Percentiles rank a stretch among this genome's conserved stretches.
Conservation (phyloP, 2,888 invertebrate genomes). For the Tachina grossa region DNA sequence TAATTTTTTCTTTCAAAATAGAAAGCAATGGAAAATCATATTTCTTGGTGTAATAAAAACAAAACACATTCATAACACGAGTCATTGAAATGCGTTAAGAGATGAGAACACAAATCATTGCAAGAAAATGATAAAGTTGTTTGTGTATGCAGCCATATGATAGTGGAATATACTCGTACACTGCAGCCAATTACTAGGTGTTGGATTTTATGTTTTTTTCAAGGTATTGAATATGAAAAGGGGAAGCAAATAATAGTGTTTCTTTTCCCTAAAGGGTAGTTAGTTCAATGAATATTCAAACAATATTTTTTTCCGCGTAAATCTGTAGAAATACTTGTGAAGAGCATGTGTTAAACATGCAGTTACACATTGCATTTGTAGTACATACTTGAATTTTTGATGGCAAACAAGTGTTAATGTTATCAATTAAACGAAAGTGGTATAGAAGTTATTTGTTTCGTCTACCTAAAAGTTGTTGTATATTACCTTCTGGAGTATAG, state of each 20-base stretch:
- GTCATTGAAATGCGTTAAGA: conserved; percentile 46
- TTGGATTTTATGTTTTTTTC: conserved; percentile 43
- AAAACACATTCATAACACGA: conserved; percentile 53
- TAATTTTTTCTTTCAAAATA: neutral
- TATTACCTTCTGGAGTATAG: too few species aligned
- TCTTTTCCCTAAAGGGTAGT: conserved; percentile 35
- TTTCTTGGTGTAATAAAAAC: conserved; percentile 62
- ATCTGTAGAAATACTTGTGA: neutral
- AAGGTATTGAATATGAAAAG: conserved; percentile 6
- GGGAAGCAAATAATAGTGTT: conserved; percentile 14
- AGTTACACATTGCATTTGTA: conserved; percentile 1
- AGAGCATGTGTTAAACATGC: conserved; percentile 37
- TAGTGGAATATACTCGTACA: conserved; percentile 7
- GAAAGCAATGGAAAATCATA: conserved; percentile 39
- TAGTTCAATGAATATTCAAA: neutral
- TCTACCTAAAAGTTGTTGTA: neutral
- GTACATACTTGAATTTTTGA: conserved; percentile 29
- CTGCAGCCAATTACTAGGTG: conserved; percentile 64
- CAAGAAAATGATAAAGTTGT: conserved; percentile 20
- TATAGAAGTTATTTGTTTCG: neutral
- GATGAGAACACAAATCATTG: conserved; percentile 24
- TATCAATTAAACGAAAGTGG: conserved; percentile 2
- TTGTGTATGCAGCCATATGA: conserved; percentile 18
- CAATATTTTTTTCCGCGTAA: conserved; percentile 25
- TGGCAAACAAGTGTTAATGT: conserved; percentile 64